Base-by-base conservation (phyloP, 2,888 invertebrate species). In the Amphipyra berbera region DNA sequence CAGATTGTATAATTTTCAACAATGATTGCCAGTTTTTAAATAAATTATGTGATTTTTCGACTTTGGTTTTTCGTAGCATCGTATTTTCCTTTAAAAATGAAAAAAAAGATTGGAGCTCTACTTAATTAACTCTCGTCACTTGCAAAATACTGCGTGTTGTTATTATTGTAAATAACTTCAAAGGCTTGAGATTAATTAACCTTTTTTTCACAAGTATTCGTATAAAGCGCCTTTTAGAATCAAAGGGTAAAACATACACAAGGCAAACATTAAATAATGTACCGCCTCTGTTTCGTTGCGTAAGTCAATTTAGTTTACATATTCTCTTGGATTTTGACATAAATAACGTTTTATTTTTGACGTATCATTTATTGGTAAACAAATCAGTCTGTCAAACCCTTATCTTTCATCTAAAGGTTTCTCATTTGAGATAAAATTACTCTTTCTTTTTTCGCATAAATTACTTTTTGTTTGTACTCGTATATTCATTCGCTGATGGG, bases 301-400 rank as follows among this genome's bases (percentile, higher is more conserved):
- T 37, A 45, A 21, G 30, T n/a, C 40, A 41, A 35, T 35, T 35
- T 10, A 47, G 6, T 33, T 33, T 9, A 3, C 3, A n/a, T n/a
- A n/a, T 7, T n/a, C 30, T 10, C 8, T n/a, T 8, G 7, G 30
- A 8, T 8, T 15, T 37, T 33, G n/a, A 45, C 38, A 2, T 33
- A 33, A 4, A 3, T 14, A 12, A 6, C n/a, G n/a, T 10, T 60
- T 69, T 21, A 12, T 30, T n/a, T 44, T 30, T 40, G 12, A 53
- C 45, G 13, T n/a, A 14, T 10, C 6, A 33, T 42, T 37, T 30
- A 48, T 13, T 35, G n/a, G 45, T 59, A 62, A 52, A 73, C 12
- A 66, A 62, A 58, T 46, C 37, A 47, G 35, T 14, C 27, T 58
- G 46, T 62, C 55, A 45, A 44, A 59, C 21, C 44, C 38, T 9